phyloP scores from a whole-genome alignment of 2,113 vertebrate species.

The Alces alces region DNA sequence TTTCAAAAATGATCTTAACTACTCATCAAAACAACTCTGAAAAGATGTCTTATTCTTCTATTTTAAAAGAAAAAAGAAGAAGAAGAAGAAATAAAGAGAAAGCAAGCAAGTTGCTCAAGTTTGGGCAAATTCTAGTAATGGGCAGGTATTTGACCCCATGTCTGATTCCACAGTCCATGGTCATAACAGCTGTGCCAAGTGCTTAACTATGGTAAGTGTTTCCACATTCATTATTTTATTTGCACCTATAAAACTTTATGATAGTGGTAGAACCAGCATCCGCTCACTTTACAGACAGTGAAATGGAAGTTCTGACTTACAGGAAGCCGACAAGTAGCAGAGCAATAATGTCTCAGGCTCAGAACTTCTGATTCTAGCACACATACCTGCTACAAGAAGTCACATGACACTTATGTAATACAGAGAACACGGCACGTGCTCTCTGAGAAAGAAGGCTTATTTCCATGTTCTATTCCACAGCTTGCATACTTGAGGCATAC shows the following conservation, averaged over 20 bases:
- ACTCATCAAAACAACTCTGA: background rate
- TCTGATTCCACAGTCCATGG: conserved; percentile 45
- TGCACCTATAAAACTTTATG: conserved; percentile 60
- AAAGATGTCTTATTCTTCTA: background rate
- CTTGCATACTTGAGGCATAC: background rate
- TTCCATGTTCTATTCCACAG: background rate
- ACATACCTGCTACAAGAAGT: background rate
- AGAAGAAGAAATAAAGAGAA: background rate
- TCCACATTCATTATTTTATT: conserved; percentile 67
- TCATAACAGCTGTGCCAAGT: conserved; percentile 45
- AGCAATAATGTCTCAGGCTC: background rate
- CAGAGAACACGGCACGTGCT: background rate
- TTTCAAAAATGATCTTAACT: background rate
- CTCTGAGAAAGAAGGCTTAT: background rate
- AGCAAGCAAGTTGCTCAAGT: background rate
- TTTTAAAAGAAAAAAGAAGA: background rate
- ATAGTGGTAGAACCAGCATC: conserved; percentile 42
- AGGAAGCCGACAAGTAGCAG: background rate
- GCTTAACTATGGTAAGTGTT: conserved; percentile 58
- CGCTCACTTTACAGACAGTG: conserved; percentile 33
- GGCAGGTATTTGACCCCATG: conserved; percentile 31
- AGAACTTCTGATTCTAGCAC: background rate
- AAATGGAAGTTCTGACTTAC: conserved; percentile 7
- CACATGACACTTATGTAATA: background rate
- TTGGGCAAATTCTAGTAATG: background rate